phyloP scores from a whole-genome alignment of 2,113 vertebrate genomes.

The Gasterosteus nipponicus region DNA sequence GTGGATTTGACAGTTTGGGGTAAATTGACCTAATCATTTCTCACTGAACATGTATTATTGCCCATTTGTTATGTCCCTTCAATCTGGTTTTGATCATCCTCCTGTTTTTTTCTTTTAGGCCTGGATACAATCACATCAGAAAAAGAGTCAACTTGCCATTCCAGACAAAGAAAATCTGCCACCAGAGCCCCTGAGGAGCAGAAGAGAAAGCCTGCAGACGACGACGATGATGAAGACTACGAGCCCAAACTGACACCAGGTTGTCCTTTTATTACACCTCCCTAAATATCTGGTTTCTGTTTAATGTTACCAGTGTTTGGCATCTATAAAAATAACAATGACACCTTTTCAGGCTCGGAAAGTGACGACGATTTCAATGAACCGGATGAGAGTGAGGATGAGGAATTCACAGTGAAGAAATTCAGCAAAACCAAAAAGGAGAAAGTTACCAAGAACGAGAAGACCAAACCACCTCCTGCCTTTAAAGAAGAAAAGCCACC shows the following conservation, averaged over 20 bases:
- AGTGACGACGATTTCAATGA: conserved; percentile 81
- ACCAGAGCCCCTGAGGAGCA: conserved; percentile 41
- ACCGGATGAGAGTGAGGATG: conserved; percentile 77
- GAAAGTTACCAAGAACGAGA: conserved; percentile 41
- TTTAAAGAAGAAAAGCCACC: conserved; percentile 75
- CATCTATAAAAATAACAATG: background rate
- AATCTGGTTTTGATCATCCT: background rate
- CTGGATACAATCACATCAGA: conserved; percentile 80
- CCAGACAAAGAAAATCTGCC: conserved; percentile 59
- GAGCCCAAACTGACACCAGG: conserved; percentile 72
- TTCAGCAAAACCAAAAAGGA: conserved; percentile 60
- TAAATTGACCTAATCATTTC: conserved; percentile 46
- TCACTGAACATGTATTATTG: background rate
- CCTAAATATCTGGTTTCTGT: background rate
- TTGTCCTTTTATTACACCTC: conserved; percentile 13
- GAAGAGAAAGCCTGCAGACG: conserved; percentile 42
- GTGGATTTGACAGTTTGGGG: conserved; percentile 81
- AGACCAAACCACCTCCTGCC: conserved; percentile 23
- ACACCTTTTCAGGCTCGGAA: conserved; percentile 72
- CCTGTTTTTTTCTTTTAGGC: conserved; percentile 65
- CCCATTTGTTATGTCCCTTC: background rate
- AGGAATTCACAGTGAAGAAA: conserved; percentile 79
- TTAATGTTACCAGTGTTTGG: background rate
- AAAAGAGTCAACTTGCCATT: background rate
- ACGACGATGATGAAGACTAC: conserved; percentile 78